Evolutionary conservation across 1,140 invertebrate genomes (phyloP).

Genomic region (Maconellicoccus hirsutus): DNA sequence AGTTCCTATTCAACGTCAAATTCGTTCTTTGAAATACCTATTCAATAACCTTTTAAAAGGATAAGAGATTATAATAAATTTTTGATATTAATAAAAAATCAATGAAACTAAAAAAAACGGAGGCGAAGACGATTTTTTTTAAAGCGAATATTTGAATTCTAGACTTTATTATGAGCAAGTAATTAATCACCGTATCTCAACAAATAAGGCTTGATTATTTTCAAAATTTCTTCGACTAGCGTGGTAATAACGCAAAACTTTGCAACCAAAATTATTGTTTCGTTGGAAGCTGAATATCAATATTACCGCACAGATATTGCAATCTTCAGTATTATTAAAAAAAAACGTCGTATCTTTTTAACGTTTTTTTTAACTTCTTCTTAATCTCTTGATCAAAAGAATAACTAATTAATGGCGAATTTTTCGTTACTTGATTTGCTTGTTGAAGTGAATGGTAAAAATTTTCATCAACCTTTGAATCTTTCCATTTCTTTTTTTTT

Average conservation of each 20-base stretch:
- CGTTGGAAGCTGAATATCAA: not conserved
- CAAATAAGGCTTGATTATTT: not conserved
- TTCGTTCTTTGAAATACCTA: not conserved
- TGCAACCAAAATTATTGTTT: not conserved
- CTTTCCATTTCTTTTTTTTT: too few relatives aligned
- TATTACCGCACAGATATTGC: not conserved
- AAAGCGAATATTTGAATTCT: not conserved
- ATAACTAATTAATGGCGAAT: not conserved
- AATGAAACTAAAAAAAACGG: not conserved
- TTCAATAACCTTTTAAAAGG: not conserved
- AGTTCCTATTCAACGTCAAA: not conserved
- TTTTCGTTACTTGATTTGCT: not conserved
- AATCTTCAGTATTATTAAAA: not conserved
- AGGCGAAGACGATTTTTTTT: not conserved
- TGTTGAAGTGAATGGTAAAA: too few relatives aligned
- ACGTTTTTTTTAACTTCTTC: not conserved
- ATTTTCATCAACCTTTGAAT: too few relatives aligned
- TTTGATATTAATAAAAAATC: not conserved
- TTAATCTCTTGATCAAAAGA: not conserved
- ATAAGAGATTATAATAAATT: not conserved
- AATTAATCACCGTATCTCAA: not conserved
- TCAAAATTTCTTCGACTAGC: not conserved
- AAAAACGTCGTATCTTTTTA: too few relatives aligned
- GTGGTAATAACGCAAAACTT: not conserved
- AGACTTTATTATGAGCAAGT: not conserved